phyloP scores from a whole-genome alignment of 2,888 invertebrate genomes.

The Troides aeacus region DNA sequence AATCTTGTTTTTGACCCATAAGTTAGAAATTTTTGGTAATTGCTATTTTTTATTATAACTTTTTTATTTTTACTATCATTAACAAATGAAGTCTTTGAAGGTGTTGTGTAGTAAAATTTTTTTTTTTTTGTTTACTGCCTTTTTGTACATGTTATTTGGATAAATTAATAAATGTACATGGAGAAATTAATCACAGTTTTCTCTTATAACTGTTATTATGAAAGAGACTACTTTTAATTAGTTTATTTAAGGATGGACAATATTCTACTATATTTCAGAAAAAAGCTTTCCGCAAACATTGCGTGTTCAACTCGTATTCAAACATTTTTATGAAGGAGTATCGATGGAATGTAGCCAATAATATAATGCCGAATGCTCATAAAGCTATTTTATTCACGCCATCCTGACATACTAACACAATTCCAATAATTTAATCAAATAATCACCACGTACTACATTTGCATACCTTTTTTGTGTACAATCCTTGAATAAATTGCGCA shows the following conservation, averaged over 20 bases:
- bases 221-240: too few relatives aligned
- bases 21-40: too few relatives aligned
- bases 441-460: slow-evolving; percentile 47
- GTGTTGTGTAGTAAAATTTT: too few relatives aligned
- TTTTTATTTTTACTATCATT: too few relatives aligned
- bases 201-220: too few relatives aligned
- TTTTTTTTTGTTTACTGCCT: too few relatives aligned
- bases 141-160: too few relatives aligned
- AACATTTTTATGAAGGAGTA: not conserved
- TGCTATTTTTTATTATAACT: too few relatives aligned
- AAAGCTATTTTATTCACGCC: slow-evolving; percentile 48
- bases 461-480: slow-evolving; percentile 2
- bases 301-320: not conserved
- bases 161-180: too few relatives aligned
- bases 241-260: not conserved
- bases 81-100: too few relatives aligned
- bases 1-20: too few relatives aligned
- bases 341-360: slow-evolving; percentile 20
- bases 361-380: slow-evolving; percentile 27
- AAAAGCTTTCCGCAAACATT: not conserved
- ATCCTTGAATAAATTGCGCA: slow-evolving; percentile 4
- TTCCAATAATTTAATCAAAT: slow-evolving; percentile 35
- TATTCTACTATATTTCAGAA: not conserved
- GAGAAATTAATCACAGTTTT: too few relatives aligned
- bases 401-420: slow-evolving; percentile 56